Base-by-base conservation (phyloP, 2,888 invertebrate genomes). In the Eupithecia abbreviata region DNA sequence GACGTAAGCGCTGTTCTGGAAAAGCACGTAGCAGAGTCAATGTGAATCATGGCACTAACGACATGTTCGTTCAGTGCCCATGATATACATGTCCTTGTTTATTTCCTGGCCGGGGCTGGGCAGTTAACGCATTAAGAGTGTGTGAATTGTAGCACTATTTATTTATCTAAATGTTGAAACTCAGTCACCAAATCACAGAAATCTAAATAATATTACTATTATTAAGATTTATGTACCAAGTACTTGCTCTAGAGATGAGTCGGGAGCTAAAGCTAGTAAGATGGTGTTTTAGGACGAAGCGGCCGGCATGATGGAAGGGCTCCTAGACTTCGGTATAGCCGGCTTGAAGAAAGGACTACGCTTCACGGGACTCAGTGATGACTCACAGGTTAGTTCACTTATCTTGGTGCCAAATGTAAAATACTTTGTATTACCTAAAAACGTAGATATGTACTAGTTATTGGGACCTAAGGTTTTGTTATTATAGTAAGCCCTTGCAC, bases 271-370 rank as follows among this genome's bases (percentile, higher is more conserved):
- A 30, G 6, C 15, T n/a, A 51, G 55, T 9, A 58, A 6, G 42
- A 6, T 58, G 3, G 18, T 49, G 13, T 30, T 47, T 18, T 49
- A 96, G 96, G 96, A 96, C 77, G 96, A 96, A 86, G 96, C 96
- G 0, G 96, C 96, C 0, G 96, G 96, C 0, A 95, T 96, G 92
- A 96, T 96, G 90, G 96, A 96, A 85, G 96, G 96, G 0, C 91
- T 96, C 0, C 87, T 96, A 47, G 96, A 96, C 87, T 96, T 96
- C 80, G 96, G 96, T 30, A 95, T 96, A 79, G 96, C 96, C 0
- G 96, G 96, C 0, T 84, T 96, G 15, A 95, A 96, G 85, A 96
- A 96, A 82, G 96, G 96, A 0, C 89, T 95, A 0, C 91, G 96
- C 0, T 92, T 96, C 68, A 96, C 96, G 0, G 96, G 96, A 0